These are phyloP conservation scores for Epinephelus lanceolatus DNA, from an alignment of 2,113 vertebrate genomes.

Conservation along the genomic window DNA sequence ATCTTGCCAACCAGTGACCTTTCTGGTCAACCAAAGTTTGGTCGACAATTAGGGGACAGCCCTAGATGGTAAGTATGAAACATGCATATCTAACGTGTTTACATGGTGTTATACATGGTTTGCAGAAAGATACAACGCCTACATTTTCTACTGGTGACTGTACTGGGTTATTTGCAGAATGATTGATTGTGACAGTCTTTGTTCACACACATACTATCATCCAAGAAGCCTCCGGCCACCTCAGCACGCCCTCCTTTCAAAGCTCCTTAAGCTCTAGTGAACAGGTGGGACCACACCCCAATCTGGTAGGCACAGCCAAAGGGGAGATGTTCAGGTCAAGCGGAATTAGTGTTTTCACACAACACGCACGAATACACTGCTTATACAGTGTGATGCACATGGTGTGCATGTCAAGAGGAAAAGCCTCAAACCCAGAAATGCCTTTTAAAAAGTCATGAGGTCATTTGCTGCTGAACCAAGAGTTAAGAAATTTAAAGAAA, in stretches of 20 bases:
- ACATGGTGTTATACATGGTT: no score
- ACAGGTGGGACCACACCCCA: background rate
- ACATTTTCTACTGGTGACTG: no score
- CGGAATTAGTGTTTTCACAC: background rate
- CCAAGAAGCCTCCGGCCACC: background rate
- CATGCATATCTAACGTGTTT: no score
- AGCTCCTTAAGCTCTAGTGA: background rate
- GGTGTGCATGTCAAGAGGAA: constrained; percentile 5
- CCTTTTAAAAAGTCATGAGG: constrained; percentile 54
- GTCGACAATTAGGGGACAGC: no score
- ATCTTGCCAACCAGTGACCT: no score
- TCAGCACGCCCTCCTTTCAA: background rate
- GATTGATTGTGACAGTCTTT: constrained; percentile 21
- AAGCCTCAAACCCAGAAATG: constrained; percentile 2
- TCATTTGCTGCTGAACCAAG: constrained; percentile 48
- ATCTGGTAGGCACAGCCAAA: background rate
- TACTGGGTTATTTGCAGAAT: background rate
- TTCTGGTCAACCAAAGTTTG: no score
- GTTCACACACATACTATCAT: background rate
- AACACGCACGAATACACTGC: background rate
- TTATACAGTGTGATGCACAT: background rate
- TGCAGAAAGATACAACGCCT: no score
- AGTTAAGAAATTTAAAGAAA: constrained; percentile 48
- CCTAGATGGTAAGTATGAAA: no score
- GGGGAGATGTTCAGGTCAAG: background rate